Evolutionary conservation across 2,888 invertebrate species (phyloP), one percentile per base, ranked within the genome.

Genomic region (Timandra comae): DNA sequence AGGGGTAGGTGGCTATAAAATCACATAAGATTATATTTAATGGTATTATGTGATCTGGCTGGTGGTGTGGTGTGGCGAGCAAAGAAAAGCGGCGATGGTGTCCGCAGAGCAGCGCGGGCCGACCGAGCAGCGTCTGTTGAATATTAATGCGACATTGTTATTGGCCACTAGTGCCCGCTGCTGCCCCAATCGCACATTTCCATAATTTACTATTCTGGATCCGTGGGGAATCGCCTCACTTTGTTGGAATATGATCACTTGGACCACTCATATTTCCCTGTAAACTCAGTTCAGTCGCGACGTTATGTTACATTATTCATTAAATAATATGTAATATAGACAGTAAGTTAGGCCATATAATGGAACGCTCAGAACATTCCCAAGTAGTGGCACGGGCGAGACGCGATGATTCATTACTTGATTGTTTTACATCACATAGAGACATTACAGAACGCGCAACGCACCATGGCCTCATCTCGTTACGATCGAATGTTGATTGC

Each of bases 141-240:
- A 85, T 85, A 85, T 84, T 84, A 84, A 84, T 85, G 79, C 73
- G 74, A 80, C 82, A 82, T 84, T 84, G 84, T 85, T 84, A 82
- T 82, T 82, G 84, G 81, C 74, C 76, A 73, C 78, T 76, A 79
- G 79, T 75, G 77, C 71, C 81, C 79, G 80, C 70, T 72, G 74
- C 76, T 81, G 79, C 80, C 84, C 82, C 81, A 81, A 80, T 78
- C 82, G 81, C 77, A 68, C 76, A 84, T 85, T 85, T 78, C 81
- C 84, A 84, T 85, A 85, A 84, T 80, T 85, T 85, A 85, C 81
- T 85, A 85, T 85, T 79, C 84, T 70, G 75, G 69, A 80, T 80
- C 80, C 80, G 71, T 69, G 73, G 80, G 76, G 80, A 78, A 77
- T 79, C 79, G 72, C 70, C 72, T 72, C 75, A 61, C 72, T 72